Evolutionary conservation across 2,113 vertebrate species (phyloP).

Genomic region (Salvator merianae): DNA sequence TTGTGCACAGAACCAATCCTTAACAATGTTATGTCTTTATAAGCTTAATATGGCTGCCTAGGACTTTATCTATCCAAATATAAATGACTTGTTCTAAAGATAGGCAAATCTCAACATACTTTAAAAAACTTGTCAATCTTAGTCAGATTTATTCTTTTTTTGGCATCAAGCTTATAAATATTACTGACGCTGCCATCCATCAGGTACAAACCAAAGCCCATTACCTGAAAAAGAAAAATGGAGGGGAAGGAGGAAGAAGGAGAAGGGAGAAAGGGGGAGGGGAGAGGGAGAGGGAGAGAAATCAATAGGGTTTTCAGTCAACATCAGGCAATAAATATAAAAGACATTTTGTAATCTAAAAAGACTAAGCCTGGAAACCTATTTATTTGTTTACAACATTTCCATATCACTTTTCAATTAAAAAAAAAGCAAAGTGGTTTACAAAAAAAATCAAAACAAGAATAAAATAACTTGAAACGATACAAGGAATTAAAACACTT

Average conservation of each 20-base stretch:
- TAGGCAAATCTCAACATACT: constrained; percentile 72
- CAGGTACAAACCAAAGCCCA: constrained; percentile 97
- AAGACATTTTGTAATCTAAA: background rate
- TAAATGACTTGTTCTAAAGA: background rate
- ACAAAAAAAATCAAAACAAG: no score
- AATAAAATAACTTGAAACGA: background rate
- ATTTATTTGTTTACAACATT: no score
- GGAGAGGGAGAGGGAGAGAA: background rate
- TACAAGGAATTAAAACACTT: background rate
- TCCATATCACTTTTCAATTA: no score
- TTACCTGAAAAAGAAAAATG: constrained; percentile 80
- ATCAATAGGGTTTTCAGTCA: background rate
- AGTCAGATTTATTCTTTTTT: constrained; percentile 95
- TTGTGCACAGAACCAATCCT: background rate
- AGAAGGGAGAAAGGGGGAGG: background rate
- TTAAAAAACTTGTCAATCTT: constrained; percentile 99
- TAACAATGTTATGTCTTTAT: background rate
- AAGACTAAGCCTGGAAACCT: background rate
- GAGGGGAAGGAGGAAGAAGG: background rate
- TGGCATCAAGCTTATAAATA: constrained; percentile 97
- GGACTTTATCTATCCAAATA: background rate
- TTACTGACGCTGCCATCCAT: constrained; percentile 97
- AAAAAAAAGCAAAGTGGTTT: background rate
- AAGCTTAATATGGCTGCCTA: background rate
- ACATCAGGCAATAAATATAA: background rate